Percentiles rank a stretch among this genome's conserved stretches.
phyloP scores from a whole-genome alignment of 92 coral and sea anemone species.

The Porites lobata region DNA sequence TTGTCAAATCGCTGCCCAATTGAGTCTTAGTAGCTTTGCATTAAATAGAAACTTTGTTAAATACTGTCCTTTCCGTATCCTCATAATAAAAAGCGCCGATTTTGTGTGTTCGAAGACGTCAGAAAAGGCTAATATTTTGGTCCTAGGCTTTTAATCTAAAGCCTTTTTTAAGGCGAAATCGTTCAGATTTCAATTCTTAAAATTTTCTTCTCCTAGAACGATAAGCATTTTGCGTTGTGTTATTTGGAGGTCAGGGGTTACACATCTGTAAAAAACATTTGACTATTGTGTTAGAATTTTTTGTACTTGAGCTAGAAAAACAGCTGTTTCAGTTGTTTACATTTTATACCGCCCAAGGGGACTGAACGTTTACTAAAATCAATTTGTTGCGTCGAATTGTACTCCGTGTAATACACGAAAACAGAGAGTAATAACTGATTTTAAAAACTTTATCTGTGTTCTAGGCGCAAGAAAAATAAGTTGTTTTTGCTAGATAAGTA shows the following conservation, averaged over 20 bases:
- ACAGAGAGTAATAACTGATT: too few relatives aligned
- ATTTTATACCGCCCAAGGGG: constrained; percentile 16
- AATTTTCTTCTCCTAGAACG: too few relatives aligned
- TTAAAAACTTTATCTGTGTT: neutral
- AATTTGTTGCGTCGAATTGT: neutral
- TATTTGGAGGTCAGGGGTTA: neutral
- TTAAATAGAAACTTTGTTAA: neutral
- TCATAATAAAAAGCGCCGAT: neutral
- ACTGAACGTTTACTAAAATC: neutral
- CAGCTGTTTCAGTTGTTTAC: constrained; percentile 35
- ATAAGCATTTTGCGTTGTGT: neutral
- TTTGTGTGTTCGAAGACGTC: neutral
- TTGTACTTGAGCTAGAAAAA: too few relatives aligned
- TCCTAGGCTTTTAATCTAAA: neutral
- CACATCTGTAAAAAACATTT: neutral
- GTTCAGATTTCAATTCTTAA: too few relatives aligned
- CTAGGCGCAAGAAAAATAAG: neutral
- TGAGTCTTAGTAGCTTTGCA: neutral
- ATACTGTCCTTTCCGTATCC: neutral
- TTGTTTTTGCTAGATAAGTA: neutral
- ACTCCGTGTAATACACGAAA: neutral
- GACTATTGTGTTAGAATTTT: neutral
- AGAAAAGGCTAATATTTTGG: neutral
- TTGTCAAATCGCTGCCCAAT: neutral
- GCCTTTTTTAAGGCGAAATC: neutral